Base-by-base conservation (phyloP, 2,888 invertebrate species). In the Schizaphis graminum region DNA sequence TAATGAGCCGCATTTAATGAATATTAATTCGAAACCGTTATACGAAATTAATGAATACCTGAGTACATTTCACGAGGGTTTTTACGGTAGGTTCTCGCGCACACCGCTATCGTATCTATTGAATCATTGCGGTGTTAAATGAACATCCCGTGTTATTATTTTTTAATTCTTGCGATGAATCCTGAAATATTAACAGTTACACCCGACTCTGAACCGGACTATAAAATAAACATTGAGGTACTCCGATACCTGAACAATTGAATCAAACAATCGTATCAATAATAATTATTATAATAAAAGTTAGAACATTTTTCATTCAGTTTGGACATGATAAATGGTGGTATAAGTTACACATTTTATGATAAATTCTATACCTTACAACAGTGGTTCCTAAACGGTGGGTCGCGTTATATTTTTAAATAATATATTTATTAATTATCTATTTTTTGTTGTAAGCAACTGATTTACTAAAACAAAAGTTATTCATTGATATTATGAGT, bases 21-120 rank as follows among this genome's bases (percentile, higher is more conserved):
- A 93, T 93, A 93, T 93, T 93, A 90, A 93, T 93, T 93, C 28
- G 35, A 86, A 93, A 90, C 47, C 84, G 89, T 93, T 90, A 21
- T 47, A 28, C 47, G 49, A 93, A 61, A 93, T 90, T 84, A 89
- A 93, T 85, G 89, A 77, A 77, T 21, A n/a, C 26, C 13, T 5
- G 85, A 1, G 67, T 86, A n/a, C 28, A n/a, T 77, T 77, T 77
- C 21, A 21, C 21, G 8, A 77, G 8, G 35, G 35, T 77, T 77
- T 77, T 77, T 77, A 21, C 35, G 35, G 77, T 77, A 21, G 77
- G 10, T 41, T 21, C 77, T 21, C 77, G 8, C 35, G 3, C 21
- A 21, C 16, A 7, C 35, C 7, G 35, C 35, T 77, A 77, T 77
- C 35, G 21, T 77, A 77, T 21, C 35, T 77, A 77, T 77, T 77